Evolutionary conservation across 2,113 vertebrate species (phyloP).

Genomic region (Pelecanus crispus): DNA sequence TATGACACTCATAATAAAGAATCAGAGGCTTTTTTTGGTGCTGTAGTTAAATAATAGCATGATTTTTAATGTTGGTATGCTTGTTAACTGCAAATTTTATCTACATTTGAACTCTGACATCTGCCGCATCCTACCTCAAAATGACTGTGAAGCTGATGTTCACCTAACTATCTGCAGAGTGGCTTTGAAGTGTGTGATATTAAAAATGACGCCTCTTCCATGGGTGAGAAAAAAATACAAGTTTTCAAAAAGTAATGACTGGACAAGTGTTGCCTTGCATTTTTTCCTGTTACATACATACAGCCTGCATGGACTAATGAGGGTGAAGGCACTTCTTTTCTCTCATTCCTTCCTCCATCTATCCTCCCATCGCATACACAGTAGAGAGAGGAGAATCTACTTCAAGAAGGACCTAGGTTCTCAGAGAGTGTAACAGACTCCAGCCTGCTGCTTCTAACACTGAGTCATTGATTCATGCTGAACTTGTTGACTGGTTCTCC

Average conservation of each 20-base stretch:
- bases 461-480: not conserved
- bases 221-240: not conserved
- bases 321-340: not conserved
- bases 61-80: not conserved
- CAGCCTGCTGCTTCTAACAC: not conserved
- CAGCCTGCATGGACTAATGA: not conserved
- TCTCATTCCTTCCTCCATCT: not conserved
- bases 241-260: not conserved
- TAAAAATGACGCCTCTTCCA: accelerated
- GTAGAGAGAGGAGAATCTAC: not conserved
- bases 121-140: not conserved
- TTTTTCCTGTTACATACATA: not conserved
- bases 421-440: not conserved
- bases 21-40: not conserved
- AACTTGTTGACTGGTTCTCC: not conserved
- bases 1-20: not conserved
- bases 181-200: not conserved
- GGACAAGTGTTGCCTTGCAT: not conserved
- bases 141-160: not conserved
- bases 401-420: not conserved
- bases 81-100: not conserved
- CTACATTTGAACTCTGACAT: not conserved
- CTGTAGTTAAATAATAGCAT: not conserved
- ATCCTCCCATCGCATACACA: not conserved
- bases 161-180: not conserved